Conservation (phyloP, 23 tunicate genomes). For the Styela clava region DNA sequence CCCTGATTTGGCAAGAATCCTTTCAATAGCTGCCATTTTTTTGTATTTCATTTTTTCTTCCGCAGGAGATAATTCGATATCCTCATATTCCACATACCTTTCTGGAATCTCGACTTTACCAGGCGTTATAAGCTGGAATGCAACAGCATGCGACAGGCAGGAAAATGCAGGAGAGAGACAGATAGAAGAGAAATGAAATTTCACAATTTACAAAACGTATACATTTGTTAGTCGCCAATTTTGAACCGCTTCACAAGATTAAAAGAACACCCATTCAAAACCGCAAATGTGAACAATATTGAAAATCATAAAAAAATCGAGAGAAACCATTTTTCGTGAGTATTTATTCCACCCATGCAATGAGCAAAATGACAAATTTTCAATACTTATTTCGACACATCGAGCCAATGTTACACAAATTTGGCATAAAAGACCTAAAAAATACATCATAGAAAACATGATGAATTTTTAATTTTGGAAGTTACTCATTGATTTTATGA, state of each 20-base stretch:
- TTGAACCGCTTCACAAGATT: background rate
- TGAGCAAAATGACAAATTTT: no score
- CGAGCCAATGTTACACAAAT: no score
- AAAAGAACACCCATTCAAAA: background rate
- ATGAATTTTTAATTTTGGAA: no score
- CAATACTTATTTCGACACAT: no score
- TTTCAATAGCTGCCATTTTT: slow-evolving; percentile 75
- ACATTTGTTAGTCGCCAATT: background rate
- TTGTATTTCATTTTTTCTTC: slow-evolving; percentile 67
- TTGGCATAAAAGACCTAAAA: no score
- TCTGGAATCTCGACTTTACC: slow-evolving; percentile 90
- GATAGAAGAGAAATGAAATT: background rate
- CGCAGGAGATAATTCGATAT: slow-evolving; percentile 60
- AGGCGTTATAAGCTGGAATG: slow-evolving; percentile 66
- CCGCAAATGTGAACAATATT: background rate
- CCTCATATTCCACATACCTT: slow-evolving; percentile 76
- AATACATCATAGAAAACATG: no score
- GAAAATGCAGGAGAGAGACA: background rate
- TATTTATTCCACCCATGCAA: no score
- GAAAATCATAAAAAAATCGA: background rate
- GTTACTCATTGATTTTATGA: background rate
- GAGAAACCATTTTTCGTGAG: no score
- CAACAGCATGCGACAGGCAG: slow-evolving; percentile 23
- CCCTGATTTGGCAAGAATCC: slow-evolving; percentile 74
- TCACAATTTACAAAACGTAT: background rate